Base-by-base conservation (phyloP, 37 sponge, comb jelly and placozoan genomes). In the Ianthella basta region DNA sequence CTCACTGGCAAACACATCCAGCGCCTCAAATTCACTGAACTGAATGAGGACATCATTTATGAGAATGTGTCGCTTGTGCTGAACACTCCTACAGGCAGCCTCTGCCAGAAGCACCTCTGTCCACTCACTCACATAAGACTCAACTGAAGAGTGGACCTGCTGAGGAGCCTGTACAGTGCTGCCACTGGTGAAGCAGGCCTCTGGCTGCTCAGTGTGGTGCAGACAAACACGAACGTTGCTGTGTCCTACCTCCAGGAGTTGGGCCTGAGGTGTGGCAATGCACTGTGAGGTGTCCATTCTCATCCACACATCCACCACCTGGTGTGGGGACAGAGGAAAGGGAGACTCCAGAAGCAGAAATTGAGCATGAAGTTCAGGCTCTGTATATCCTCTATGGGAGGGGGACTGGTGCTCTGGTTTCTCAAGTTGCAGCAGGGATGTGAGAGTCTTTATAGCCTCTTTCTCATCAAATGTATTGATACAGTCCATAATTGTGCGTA, bases 91-190 rank as follows among this genome's bases (percentile, higher is more conserved):
- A 15, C 25, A 70, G 12, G 90, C 87, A 29, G 85, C 90, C 60
- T 93, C 93, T 21, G 93, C 93, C 35, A 93, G 70, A 41, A 93
- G 27, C 0, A 93, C 75, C 18, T 69, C 80, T 41, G 87, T 82
- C 93, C 93, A 93, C 16, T 82, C 53, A 18, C 66, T 36, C 5
- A 84, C 37, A 75, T 93, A 93, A 15, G 87, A 59, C 3, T 81
- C 0, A 1, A 93, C 81, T 34, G 34, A 63, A 15, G 35, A 24
- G 55, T 90, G 90, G 1, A 25, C 19, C 0, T 21, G 32, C 38
- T 79, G 84, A 15, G 93, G 87, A 8, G 90, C 87, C 15, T 73
- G 66, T 2, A 64, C 21, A 0, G 85, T 64, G n/a, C 55, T 34
- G 16, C 82, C 41, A 57, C 67, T 79, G 55, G 90, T 86, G 40